Conservation (phyloP, 2,888 invertebrate species). For the Drosophila recens region DNA sequence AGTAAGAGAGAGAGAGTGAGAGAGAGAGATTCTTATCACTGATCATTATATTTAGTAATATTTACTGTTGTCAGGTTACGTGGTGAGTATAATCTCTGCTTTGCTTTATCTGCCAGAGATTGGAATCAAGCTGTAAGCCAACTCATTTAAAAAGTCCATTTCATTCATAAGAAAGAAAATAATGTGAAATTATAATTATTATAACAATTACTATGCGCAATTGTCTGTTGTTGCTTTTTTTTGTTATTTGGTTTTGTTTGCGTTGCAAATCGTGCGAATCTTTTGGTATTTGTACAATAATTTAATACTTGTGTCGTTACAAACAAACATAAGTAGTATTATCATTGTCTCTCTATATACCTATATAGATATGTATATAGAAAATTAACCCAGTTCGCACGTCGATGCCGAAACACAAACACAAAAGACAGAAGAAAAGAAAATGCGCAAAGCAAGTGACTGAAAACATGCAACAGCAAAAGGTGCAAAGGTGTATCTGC, state of each 20-base stretch:
- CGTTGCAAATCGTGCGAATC: conserved; percentile 70
- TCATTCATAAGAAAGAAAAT: conserved; percentile 53
- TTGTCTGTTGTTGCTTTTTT: conserved; percentile 15
- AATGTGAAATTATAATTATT: conserved; percentile 61
- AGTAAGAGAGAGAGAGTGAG: no score
- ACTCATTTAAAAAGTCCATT: conserved; percentile 32
- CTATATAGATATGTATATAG: conserved; percentile 52
- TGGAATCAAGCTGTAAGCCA: conserved; percentile 11
- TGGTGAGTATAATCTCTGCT: conserved; percentile 11
- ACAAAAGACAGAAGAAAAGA: conserved; percentile 37
- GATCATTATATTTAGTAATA: conserved; percentile 1
- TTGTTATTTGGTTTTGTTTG: conserved; percentile 39
- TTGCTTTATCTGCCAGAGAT: conserved; percentile 21
- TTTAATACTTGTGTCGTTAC: conserved; percentile 56
- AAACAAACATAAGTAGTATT: conserved; percentile 44
- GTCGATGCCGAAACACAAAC: conserved; percentile 75
- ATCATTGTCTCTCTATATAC: conserved; percentile 2
- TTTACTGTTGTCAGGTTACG: conserved; percentile 27
- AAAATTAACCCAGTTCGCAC: conserved; percentile 81
- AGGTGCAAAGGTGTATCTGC: conserved; percentile 39
- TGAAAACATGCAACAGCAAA: conserved; percentile 45
- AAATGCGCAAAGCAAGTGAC: conserved; percentile 49
- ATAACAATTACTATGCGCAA: conserved; percentile 17
- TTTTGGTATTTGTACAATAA: conserved; percentile 53
- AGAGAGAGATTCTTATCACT: conserved; percentile 38